A percentile compares a stretch with the other conserved stretches of the same genome.
Conservation (phyloP, 1,140 invertebrate genomes). For the Archivesica marissinica region DNA sequence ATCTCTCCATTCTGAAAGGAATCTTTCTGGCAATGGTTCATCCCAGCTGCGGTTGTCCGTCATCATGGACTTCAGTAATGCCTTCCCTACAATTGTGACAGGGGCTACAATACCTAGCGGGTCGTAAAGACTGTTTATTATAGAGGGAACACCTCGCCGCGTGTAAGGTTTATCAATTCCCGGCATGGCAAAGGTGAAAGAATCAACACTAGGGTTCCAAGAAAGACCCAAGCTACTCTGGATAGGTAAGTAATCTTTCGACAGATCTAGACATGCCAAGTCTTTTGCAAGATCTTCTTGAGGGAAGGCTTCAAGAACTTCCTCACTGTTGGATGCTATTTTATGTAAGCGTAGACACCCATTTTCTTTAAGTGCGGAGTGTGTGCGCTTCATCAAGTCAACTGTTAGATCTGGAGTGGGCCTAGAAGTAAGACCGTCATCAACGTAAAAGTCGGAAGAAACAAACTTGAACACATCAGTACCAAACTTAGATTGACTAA, state of each 20-base stretch:
- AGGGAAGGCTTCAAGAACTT: constrained; percentile 51
- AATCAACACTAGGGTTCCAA: constrained; percentile 55
- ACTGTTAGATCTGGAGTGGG: constrained; percentile 1
- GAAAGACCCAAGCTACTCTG: constrained; percentile 60
- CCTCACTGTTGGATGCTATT: constrained; percentile 48
- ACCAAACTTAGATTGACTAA: constrained; percentile 41
- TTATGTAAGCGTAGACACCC: constrained; percentile 61
- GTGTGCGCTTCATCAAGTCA: constrained; percentile 57
- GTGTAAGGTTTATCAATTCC: constrained; percentile 59
- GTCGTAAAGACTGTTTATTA: constrained; percentile 47
- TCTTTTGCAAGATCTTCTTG: constrained; percentile 45
- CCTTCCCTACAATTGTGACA: constrained; percentile 60
- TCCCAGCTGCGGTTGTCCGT: constrained; percentile 43
- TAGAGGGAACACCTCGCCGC: constrained; percentile 41
- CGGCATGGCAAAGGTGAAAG: constrained; percentile 38
- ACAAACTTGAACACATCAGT: constrained; percentile 51
- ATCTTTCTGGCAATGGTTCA: constrained; percentile 39
- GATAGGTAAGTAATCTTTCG: constrained; percentile 1
- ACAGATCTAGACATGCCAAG: constrained; percentile 37
- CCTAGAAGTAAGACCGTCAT: constrained; percentile 53
- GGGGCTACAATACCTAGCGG: constrained; percentile 65
- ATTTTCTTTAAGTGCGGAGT: neutral
- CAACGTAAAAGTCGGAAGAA: constrained; percentile 60
- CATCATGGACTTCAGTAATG: constrained; percentile 43
- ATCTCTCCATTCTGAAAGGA: constrained; percentile 28